phyloP scores from a whole-genome alignment of 2,797 vertebrate genomes.

The Oryzias dopingdopingensis region DNA sequence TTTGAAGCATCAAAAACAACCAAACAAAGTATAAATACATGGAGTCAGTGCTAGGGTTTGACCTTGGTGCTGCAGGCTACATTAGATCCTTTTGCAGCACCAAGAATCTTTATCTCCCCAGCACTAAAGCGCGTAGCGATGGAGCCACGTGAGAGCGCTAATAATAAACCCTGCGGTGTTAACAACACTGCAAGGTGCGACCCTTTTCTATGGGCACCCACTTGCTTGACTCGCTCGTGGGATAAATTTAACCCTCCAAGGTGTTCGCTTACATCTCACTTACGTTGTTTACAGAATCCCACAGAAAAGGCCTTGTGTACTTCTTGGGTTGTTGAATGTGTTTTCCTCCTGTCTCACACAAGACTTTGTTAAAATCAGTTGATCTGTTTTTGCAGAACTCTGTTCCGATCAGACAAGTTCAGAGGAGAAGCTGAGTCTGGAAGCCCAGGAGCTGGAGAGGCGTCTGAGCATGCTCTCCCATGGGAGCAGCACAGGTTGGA shows the following conservation, averaged over 20 bases:
- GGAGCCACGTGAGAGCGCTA: constrained; percentile 52
- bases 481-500: constrained; percentile 83
- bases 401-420: constrained; percentile 66
- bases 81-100: constrained; percentile 31
- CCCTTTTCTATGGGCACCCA: constrained; percentile 20
- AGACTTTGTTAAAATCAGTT: neutral
- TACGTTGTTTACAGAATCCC: constrained; percentile 5
- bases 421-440: constrained; percentile 86
- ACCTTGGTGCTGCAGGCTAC: constrained; percentile 51
- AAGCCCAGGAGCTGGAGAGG: constrained; percentile 89
- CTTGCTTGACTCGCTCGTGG: neutral
- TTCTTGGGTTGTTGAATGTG: neutral
- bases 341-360: neutral
- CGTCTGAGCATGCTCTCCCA: constrained; percentile 89
- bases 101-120: constrained; percentile 24
- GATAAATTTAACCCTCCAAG: neutral
- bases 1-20: neutral
- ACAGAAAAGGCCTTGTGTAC: constrained; percentile 3
- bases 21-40: constrained; percentile 5
- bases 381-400: constrained; percentile 69
- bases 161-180: constrained; percentile 53
- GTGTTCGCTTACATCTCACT: constrained; percentile 6
- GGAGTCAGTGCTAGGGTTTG: constrained; percentile 16
- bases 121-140: constrained; percentile 34
- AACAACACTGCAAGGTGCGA: constrained; percentile 56